Evolutionary conservation across 2,888 invertebrate species (phyloP).

Genomic region (Drosophila mulleri): DNA sequence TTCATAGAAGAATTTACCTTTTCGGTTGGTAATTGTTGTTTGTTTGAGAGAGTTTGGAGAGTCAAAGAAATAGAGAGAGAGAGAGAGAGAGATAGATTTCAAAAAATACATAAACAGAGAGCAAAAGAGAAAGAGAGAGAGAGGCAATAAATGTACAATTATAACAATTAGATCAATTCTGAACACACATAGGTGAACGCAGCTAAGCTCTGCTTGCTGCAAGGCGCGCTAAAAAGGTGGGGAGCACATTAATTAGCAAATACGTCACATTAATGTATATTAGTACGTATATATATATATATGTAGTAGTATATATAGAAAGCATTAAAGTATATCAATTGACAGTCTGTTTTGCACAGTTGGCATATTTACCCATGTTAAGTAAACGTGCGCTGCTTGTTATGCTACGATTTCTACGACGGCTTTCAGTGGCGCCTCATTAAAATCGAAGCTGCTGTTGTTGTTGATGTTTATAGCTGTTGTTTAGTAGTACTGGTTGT

Average conservation of each 20-base stretch:
- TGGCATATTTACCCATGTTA: slow-evolving; percentile 80
- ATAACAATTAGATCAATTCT: slow-evolving; percentile 30
- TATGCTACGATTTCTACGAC: slow-evolving; percentile 66
- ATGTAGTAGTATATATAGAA: not conserved
- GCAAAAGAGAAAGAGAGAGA: slow-evolving; percentile 27
- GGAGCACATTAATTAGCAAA: slow-evolving; percentile 51
- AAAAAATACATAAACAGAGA: slow-evolving; percentile 32
- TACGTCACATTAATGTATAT: slow-evolving; percentile 24
- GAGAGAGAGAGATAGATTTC: slow-evolving; percentile 31
- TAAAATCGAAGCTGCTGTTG: slow-evolving; percentile 31
- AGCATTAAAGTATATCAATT: slow-evolving; percentile 8
- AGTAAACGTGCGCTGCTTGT: slow-evolving; percentile 73
- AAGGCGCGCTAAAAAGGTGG: slow-evolving; percentile 52
- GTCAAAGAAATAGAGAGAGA: slow-evolving; percentile 5
- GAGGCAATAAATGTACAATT: slow-evolving; percentile 49
- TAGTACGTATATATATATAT: not conserved
- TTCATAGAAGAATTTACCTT: slow-evolving; percentile 67
- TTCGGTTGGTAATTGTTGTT: slow-evolving; percentile 53
- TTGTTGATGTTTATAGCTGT: slow-evolving; percentile 35
- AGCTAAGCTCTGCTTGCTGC: slow-evolving; percentile 26
- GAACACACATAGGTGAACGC: slow-evolving; percentile 30
- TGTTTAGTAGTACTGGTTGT: slow-evolving; percentile 7
- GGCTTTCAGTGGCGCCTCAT: slow-evolving; percentile 55
- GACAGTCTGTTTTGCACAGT: slow-evolving; percentile 20
- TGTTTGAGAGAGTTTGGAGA: slow-evolving; percentile 36